These are phyloP conservation scores for Drosophila greeni DNA, from an alignment of 2,888 invertebrate species.

Conservation along the genomic window DNA sequence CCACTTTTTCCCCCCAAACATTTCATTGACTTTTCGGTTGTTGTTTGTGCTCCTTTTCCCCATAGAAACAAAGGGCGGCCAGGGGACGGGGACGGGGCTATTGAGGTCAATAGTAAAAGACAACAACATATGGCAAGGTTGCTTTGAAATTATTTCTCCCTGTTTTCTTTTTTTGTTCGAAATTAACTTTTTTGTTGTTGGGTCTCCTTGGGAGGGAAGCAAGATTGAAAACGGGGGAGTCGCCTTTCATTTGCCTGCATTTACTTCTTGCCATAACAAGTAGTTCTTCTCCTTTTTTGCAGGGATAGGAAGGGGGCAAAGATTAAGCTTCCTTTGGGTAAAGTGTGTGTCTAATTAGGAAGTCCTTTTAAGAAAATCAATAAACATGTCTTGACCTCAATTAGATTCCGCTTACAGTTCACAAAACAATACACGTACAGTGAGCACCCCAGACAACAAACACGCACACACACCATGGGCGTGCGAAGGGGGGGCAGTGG, in stretches of 20 bases:
- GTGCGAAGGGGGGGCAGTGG: background rate
- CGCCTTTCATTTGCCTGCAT: conserved; percentile 18
- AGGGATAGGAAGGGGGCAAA: background rate
- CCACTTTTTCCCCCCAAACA: conserved; percentile 1
- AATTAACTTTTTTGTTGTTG: conserved; percentile 63
- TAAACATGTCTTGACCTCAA: conserved; percentile 77
- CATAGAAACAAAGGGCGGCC: conserved; percentile 63
- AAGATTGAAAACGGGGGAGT: conserved; percentile 19
- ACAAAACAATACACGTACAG: conserved; percentile 63
- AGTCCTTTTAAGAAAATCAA: conserved; percentile 75
- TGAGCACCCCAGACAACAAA: conserved; percentile 65
- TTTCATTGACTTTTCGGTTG: conserved; percentile 9
- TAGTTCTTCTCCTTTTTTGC: conserved; percentile 7
- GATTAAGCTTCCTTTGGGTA: conserved; percentile 43
- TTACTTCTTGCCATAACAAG: conserved; percentile 11
- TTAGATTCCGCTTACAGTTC: conserved; percentile 75
- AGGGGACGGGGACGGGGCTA: conserved; percentile 24
- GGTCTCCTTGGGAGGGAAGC: conserved; percentile 15
- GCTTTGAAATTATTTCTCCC: conserved; percentile 67
- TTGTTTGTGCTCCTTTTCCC: conserved; percentile 53
- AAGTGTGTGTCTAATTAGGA: conserved; percentile 74
- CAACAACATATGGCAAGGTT: conserved; percentile 74
- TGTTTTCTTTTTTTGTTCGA: conserved; percentile 48
- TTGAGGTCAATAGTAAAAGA: conserved; percentile 73
- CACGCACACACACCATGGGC: conserved; percentile 41